Evolutionary conservation across 2,113 vertebrate genomes (phyloP).

Genomic region (Sphyrna mokarran): DNA sequence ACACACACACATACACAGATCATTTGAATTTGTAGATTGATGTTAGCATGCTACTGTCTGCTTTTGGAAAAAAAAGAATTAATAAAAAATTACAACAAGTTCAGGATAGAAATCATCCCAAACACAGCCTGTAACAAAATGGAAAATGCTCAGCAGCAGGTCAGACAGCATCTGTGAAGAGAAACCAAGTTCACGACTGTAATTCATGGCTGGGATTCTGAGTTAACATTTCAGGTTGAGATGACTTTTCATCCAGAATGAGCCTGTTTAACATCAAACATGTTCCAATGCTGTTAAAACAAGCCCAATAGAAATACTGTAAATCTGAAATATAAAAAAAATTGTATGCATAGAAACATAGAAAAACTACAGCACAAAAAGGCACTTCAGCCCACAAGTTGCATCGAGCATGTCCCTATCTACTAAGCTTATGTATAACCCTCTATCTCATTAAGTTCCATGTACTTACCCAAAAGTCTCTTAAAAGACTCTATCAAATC

Average conservation of each 20-base stretch:
- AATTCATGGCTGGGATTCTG: background rate
- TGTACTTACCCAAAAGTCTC: too few relatives aligned
- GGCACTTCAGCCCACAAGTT: too few relatives aligned
- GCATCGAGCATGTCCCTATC: too few relatives aligned
- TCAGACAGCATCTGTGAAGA: too few relatives aligned
- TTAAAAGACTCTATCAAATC: too few relatives aligned
- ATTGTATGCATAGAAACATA: background rate
- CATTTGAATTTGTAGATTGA: background rate
- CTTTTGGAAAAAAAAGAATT: too few relatives aligned
- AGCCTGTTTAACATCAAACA: background rate
- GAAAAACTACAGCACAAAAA: too few relatives aligned
- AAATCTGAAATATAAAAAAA: background rate
- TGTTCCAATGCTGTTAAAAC: background rate
- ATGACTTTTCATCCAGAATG: background rate
- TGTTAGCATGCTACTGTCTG: background rate
- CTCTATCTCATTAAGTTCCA: too few relatives aligned
- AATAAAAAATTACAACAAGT: background rate
- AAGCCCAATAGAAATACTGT: background rate
- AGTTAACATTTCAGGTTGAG: background rate
- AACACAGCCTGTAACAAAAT: background rate
- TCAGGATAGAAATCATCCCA: background rate
- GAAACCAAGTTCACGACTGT: background rate
- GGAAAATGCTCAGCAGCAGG: background rate
- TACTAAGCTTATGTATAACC: too few relatives aligned
- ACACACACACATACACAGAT: too few relatives aligned